Evolutionary conservation across 2,797 vertebrate species (phyloP).

Genomic region (Furcifer pardalis): DNA sequence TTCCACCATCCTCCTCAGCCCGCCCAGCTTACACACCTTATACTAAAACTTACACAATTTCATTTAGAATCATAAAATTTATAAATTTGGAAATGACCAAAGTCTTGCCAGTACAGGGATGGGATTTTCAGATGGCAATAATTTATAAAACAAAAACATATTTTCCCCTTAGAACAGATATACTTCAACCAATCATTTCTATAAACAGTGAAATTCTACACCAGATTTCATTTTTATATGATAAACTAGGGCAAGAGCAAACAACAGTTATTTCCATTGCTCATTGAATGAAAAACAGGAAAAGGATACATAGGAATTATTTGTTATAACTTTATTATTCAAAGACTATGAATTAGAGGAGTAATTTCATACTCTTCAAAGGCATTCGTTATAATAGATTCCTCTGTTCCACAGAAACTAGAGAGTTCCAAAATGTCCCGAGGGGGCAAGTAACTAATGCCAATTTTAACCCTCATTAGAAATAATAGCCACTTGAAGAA

Average conservation of each 20-base stretch:
- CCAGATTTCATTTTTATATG: conserved; percentile 8
- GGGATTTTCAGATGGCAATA: too few relatives aligned
- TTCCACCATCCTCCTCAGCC: too few relatives aligned
- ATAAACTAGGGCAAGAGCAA: conserved; percentile 38
- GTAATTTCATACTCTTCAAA: conserved; percentile 48
- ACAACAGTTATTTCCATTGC: conserved; percentile 24
- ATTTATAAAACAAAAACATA: not conserved
- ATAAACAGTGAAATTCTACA: conserved; percentile 1
- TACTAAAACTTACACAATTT: too few relatives aligned
- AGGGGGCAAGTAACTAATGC: conserved; percentile 4
- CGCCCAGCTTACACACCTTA: too few relatives aligned
- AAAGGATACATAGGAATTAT: conserved; percentile 14
- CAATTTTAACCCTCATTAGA: conserved; percentile 55
- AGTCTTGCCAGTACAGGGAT: too few relatives aligned
- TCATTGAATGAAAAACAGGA: not conserved
- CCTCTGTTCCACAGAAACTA: conserved; percentile 24
- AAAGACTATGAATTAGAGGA: conserved; percentile 34
- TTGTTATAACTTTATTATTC: conserved; percentile 42
- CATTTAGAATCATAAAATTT: too few relatives aligned
- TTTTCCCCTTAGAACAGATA: not conserved
- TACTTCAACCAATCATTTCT: not conserved
- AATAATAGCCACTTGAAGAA: conserved; percentile 46
- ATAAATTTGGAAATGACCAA: too few relatives aligned
- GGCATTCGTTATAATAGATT: conserved; percentile 45
- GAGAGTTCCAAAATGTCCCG: conserved; percentile 35